Evolutionary conservation across 2,113 vertebrate species (phyloP), one percentile per base, ranked within the genome.

Genomic region (Lichenostomus cassidix): DNA sequence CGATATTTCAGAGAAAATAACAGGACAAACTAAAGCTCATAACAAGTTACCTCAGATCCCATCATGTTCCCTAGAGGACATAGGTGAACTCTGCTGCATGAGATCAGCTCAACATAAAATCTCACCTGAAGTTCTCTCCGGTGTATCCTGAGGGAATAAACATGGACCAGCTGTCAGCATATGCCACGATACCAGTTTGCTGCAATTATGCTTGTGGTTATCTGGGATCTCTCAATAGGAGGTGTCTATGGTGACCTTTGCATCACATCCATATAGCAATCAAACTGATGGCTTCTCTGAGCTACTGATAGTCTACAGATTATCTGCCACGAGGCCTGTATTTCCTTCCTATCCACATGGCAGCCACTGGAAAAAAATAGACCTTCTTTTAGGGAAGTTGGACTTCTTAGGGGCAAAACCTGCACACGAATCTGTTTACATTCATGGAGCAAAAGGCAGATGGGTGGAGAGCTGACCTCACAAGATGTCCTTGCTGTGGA

Each of bases 1-100:
- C 49, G 83, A 55, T 89, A 88, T 91, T 95, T 95, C 75, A 63
- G 33, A 81, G 59, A 31, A 82, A 75, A 85, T 90, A 94, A 62
- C 15, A 76, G 24, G 58, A 62, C 42, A 73, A 87, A 76, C 33
- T 79, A 19, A 88, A 80, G 46, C 67, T 88, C 50, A 13, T 69
- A 77, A 86, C 15, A 75, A 47, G n/a, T 74, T 80, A 92, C 50
- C 23, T 89, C 70, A 95, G 55, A 83, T 91, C 39, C 21, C 55
- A 50, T 79, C 50, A 47, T 76, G 52, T 68, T 94, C 87, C 70
- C 85, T 49, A n/a, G 69, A 86, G 50, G 44, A 69, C 76, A 21
- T 24, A 35, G 35, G 55, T 79, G 55, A 89, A 53, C 47, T 79
- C 33, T 79, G 63, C 42, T 53, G 12, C 68, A 67, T 77, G 70